Base-by-base conservation (phyloP, 2,888 invertebrate genomes). In the Drosophila ochracea region DNA sequence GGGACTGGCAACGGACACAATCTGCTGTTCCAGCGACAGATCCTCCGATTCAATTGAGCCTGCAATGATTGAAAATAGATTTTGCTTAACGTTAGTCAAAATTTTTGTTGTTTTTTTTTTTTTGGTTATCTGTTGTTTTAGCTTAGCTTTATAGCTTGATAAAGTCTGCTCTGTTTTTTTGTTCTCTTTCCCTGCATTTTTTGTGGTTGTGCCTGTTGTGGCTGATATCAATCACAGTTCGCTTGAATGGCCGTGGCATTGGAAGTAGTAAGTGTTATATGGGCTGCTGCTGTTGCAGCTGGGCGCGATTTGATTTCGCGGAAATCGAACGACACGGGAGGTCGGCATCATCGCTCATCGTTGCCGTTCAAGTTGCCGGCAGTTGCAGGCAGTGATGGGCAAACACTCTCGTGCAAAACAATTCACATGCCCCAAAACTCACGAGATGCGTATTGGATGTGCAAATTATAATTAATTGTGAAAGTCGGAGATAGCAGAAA, bases 21-120 rank as follows among this genome's bases (percentile, higher is more conserved):
- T 93, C 92, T 92, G 94, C 76, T 93, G 95, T 91, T 95, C 95
- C 92, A 97, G 94, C 41, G 97, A 96, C 72, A 97, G 93, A 92
- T 97, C 97, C 93, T 97, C 97, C 89, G 96, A 96, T 91, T 96
- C 96, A 93, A 97, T 94, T 87, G 96, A 95, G 94, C 97, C 97
- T 97, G 94, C 43, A 95, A 82, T 31, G 50, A 43, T 28, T 19
- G 11, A 41, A 28, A 81, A 50, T 30, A 30, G 5, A 33, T 28
- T 28, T 59, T n/a, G 19, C 6, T 16, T 4, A 50, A 31, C 28
- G 35, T 67, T 55, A 78, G 75, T 54, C 37, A 21, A n/a, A 6
- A 6, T 25, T n/a, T 9, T 16, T 25, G 4, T 13, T 21, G 5
- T n/a, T 2, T 7, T 16, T 43, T 41, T 55, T 16, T 21, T 41